These are phyloP conservation scores for Heliconius melpomene DNA, from an alignment of 1,140 invertebrate genomes.

Conservation along the genomic window DNA sequence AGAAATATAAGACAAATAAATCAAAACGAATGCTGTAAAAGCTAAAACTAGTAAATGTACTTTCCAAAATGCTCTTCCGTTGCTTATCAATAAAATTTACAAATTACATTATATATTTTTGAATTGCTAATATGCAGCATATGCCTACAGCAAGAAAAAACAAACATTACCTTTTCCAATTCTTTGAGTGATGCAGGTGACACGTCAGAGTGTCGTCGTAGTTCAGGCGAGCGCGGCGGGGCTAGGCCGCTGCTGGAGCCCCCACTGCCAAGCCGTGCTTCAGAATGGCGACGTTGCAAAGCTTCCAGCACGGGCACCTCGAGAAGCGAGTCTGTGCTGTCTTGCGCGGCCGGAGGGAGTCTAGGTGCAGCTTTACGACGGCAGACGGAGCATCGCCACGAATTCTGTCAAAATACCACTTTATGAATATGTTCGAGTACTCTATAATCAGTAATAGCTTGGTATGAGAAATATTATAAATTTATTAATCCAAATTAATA, in stretches of 20 bases:
- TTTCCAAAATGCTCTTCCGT: too few relatives aligned
- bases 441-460: too few relatives aligned
- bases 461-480: too few relatives aligned
- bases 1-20: too few relatives aligned
- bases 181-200: slow-evolving; percentile 92
- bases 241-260: slow-evolving; percentile 82
- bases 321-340: slow-evolving; percentile 89
- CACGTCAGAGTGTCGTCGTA: slow-evolving; percentile 90
- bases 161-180: slow-evolving; percentile 87
- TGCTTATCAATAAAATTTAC: too few relatives aligned
- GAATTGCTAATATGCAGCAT: neutral
- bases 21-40: too few relatives aligned
- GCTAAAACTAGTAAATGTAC: too few relatives aligned
- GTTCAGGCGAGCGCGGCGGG: slow-evolving; percentile 89
- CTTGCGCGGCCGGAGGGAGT: slow-evolving; percentile 85
- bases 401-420: slow-evolving; percentile 80
- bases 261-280: slow-evolving; percentile 86
- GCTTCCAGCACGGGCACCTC: slow-evolving; percentile 89
- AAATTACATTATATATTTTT: too few relatives aligned
- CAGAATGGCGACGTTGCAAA: slow-evolving; percentile 88
- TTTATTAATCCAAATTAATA: neutral
- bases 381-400: slow-evolving; percentile 91
- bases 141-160: slow-evolving; percentile 4
- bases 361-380: slow-evolving; percentile 89
- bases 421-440: neutral